Evolutionary conservation across 2,888 invertebrate genomes (phyloP), one percentile per base, ranked within the genome.

Genomic region (Blomia tropicalis): DNA sequence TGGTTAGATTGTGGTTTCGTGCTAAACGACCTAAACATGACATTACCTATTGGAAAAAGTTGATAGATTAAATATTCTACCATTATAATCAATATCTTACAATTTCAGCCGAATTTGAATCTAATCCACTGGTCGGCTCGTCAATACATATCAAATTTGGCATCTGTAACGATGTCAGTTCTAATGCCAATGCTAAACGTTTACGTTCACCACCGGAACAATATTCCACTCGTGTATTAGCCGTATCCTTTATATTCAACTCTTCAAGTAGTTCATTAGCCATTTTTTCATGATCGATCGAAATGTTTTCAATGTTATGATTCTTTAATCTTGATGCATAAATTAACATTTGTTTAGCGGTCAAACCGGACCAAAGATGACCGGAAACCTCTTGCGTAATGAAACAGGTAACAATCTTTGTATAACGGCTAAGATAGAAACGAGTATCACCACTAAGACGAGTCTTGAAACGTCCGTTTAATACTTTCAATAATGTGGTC

Each of bases 141-240:
- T 59, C 60, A 51, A 59, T 59, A 19, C 60, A 59, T 2, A 59
- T 51, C 4, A 59, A n/a, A 51, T 59, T 59, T 3, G 60, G 60
- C 60, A 43, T 44, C 25, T 14, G 14, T n/a, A 27, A 11, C 27
- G 60, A 27, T 22, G 44, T 59, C 60, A 59, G n/a, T 51, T 59
- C 60, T 25, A 59, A 22, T 19, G 44, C 60, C 60, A 59, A 22
- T 22, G 44, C 44, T 25, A 59, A 29, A 7, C 60, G 60, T 47
- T 59, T 59, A n/a, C 44, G 60, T 51, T 59, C 44, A n/a, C 60
- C 60, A 1, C 43, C 60, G 2, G 29, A 29, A 43, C 44, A 51
- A 23, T 51, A 29, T 22, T 44, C 54, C 22, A 25, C 22, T 17
- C 5, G 17, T 11, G 60, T 59, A 5, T 51, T 4, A 19, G 23